Evolutionary conservation across 2,888 invertebrate genomes (phyloP), one percentile per base, ranked within the genome.

Genomic region (Koerneria pararmatus): DNA sequence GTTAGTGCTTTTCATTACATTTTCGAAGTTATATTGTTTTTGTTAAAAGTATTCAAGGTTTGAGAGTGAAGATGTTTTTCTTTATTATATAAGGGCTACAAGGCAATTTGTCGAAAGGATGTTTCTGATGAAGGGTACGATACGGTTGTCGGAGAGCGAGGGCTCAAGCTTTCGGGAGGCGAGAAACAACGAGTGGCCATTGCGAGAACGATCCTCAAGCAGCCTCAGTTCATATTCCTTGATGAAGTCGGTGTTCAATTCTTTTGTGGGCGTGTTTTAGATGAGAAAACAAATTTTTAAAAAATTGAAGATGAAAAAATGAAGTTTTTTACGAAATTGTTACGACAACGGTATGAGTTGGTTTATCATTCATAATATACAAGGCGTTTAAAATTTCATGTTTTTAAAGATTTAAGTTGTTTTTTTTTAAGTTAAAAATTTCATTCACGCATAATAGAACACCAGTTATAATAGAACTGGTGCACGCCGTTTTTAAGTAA

Each of bases 181-280:
- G 97, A 97, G 84, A 97, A 98, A 82, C 97, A 98, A 84, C 88
- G 95, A 74, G 92, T 97, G 67, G 97, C 95, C 0, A 97, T 97
- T 72, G 97, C 97, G 0, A 87, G 97, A 71, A 95, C 95, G 0
- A 87, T 98, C 31, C 87, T 98, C 31, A 97, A 97, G 84, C 88
- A 91, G 2, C 95, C 95, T 0, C 88, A 89, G 46, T 90, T 95
- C 69, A 91, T 97, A 11, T 86, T 97, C 3, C 85, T 97, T 8
- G 97, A 97, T 84, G 97, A 97, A 86, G 95, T 86, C 66, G 64
- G 65, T 67, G 11, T 35, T 15, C 22, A 46, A 27, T 46, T 53
- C 11, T 37, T 29, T 2, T 24, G 1, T 19, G 31, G 27, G 27
- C 22, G 35, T 48, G 31, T 6, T 32, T 5, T 29, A 51, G 15